Base-by-base conservation (phyloP, 1,140 invertebrate species). In the Mesaphorura yosii region DNA sequence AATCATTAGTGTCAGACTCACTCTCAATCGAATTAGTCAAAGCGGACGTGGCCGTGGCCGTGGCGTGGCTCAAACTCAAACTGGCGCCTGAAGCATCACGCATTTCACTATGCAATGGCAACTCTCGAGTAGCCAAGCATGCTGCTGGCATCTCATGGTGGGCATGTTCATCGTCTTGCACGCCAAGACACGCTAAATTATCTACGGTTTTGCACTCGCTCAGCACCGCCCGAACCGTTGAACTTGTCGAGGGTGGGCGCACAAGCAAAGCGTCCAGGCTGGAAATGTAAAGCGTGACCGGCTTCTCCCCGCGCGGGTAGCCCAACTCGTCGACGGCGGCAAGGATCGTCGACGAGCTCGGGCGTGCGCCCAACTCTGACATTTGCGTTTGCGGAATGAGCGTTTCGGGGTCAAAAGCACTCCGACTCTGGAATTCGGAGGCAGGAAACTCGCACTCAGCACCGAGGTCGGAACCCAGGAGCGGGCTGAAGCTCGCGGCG, bases 221-320 rank as follows among this genome's bases (percentile, higher is more conserved):
- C 38, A 12, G 2, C 20, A 42, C 40, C 40, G 17, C 25, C 37
- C 6, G 27, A 2, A 2, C 34, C 7, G 17, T 26, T 39, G n/a
- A 10, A 34, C n/a, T 34, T 34, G 10, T 34, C 31, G n/a, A 10
- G 37, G 56, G 56, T 25, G 53, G 47, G 59, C 47, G 54, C 19
- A 62, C 51, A 58, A 62, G 54, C 60, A 62, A 62, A 57, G 60
- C 60, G 41, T 62, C 57, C 29, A 55, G 46, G 38, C 60, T 62
- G 34, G 60, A 62, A 53, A 62, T 62, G 38, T 62, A 62, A 12
- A 62, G 31, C 40, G 50, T 44, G 17, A 57, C 20, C 10, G 56
- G 51, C 12, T 55, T 41, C 12, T 53, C 54, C 2, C 25, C 47
- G 19, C 28, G 25, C n/a, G 25, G 26, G 46, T 58, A 62, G 20